Conservation (phyloP, 2,797 vertebrate species). For the Centroberyx gerrardi region DNA sequence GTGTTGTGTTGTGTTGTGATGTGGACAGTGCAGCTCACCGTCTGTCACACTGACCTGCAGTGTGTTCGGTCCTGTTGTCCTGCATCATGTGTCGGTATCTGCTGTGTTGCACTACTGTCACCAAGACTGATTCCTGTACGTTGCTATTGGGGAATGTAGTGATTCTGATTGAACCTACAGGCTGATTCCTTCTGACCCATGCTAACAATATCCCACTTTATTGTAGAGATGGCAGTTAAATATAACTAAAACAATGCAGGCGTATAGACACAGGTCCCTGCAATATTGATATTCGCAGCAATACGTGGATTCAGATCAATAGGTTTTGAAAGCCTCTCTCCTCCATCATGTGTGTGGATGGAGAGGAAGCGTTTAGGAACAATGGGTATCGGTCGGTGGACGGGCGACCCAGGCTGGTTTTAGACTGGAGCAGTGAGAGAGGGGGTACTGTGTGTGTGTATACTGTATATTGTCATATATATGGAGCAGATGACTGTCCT, state of each 20-base stretch:
- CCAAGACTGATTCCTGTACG: no score
- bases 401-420: neutral
- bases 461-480: neutral
- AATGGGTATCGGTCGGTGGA: neutral
- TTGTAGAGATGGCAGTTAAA: neutral
- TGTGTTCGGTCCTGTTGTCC: no score
- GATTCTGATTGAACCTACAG: no score
- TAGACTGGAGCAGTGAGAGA: neutral
- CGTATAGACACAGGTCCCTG: no score
- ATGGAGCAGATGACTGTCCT: neutral
- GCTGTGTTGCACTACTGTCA: no score
- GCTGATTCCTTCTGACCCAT: no score
- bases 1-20: no score
- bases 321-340: neutral
- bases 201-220: neutral
- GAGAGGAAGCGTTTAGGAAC: slow-evolving; percentile 13
- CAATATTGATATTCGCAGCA: neutral
- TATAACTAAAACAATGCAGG: neutral
- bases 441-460: neutral
- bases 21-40: no score
- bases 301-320: neutral
- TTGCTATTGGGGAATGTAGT: no score
- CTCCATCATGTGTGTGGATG: neutral
- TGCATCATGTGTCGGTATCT: no score
- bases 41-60: no score